These are phyloP conservation scores for Neotoma lepida DNA, from an alignment of 2,113 vertebrate species.

Conservation along the genomic window DNA sequence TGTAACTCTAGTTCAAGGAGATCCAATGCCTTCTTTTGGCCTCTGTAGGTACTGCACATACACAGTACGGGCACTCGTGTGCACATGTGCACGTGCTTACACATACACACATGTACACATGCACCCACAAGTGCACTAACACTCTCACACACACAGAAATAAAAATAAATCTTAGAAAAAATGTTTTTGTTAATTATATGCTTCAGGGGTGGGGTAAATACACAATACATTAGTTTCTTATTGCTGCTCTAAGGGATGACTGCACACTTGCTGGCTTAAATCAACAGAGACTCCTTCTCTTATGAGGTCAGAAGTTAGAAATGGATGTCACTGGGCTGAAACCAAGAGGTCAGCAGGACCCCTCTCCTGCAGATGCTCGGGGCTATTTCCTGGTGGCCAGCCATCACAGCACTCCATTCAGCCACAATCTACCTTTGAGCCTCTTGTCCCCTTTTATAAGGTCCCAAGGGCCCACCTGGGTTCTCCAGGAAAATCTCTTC, in stretches of 20 bases:
- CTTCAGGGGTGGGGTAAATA: background rate
- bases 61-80: background rate
- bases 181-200: slow-evolving; percentile 21
- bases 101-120: background rate
- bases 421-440: background rate
- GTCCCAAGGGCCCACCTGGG: background rate
- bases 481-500: background rate
- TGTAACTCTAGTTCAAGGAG: background rate
- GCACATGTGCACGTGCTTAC: background rate
- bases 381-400: background rate
- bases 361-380: background rate
- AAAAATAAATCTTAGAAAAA: background rate
- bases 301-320: background rate
- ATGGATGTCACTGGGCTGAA: background rate
- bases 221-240: background rate
- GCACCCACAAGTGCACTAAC: background rate
- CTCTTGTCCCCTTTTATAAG: background rate
- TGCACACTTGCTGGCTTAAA: background rate
- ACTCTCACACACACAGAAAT: too few species aligned
- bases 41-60: background rate
- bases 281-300: background rate
- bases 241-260: background rate
- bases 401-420: background rate
- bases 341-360: background rate
- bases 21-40: too few species aligned